These are phyloP conservation scores for Psittacus erithacus DNA, from an alignment of 2,113 vertebrate genomes.

Conservation along the genomic window DNA sequence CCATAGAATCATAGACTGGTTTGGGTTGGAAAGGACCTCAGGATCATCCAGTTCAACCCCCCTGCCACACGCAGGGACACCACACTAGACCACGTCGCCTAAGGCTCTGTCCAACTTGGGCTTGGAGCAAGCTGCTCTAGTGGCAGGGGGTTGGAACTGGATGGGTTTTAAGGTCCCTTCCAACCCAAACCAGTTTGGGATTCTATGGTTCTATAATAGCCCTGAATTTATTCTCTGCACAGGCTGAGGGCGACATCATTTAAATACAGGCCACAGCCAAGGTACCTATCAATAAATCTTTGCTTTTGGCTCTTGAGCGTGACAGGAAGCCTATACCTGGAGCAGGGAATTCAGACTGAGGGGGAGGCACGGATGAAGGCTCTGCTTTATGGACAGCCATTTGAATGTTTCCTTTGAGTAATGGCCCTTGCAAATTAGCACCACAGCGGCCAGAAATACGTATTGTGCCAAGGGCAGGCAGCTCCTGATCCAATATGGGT, in stretches of 20 bases:
- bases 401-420: conserved; percentile 79
- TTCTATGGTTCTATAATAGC: not conserved
- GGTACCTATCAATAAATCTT: conserved; percentile 74
- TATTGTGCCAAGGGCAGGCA: conserved; percentile 75
- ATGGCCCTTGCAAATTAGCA: conserved; percentile 82
- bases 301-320: conserved; percentile 68
- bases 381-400: conserved; percentile 54
- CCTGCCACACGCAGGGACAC: not conserved
- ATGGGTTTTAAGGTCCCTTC: not conserved
- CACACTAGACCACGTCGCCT: not conserved
- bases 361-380: conserved; percentile 62
- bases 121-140: not conserved
- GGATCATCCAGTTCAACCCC: not conserved
- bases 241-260: conserved; percentile 21
- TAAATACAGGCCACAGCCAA: conserved; percentile 61
- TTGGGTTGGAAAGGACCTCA: not conserved
- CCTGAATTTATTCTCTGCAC: not conserved
- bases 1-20: not conserved
- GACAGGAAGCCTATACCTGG: conserved; percentile 75
- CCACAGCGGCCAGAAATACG: conserved; percentile 73
- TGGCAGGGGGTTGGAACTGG: not conserved
- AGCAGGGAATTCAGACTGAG: not conserved
- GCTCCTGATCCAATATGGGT: conserved; percentile 69
- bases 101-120: not conserved
- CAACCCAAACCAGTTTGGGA: not conserved